phyloP scores from a whole-genome alignment of 2,797 vertebrate genomes.

The Syndactyla subalaris region DNA sequence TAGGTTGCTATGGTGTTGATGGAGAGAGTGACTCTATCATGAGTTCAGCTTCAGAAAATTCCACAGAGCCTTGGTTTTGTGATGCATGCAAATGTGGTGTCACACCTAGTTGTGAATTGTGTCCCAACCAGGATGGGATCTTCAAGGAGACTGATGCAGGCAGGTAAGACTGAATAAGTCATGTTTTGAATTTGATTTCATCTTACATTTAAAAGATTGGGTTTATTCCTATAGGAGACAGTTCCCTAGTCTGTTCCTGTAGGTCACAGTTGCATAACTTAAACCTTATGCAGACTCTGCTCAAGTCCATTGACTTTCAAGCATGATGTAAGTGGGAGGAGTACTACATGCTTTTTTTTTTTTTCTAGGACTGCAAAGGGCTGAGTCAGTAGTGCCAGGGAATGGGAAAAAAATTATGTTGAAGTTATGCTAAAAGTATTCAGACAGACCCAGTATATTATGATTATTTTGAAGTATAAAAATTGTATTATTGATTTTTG shows the following conservation, averaged over 20 bases:
- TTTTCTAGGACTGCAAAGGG: neutral
- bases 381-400: neutral
- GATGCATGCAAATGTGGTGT: constrained; percentile 98
- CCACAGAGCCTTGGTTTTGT: constrained; percentile 98
- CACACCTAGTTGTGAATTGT: constrained; percentile 94
- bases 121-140: constrained; percentile 98
- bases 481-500: neutral
- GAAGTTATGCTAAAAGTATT: neutral
- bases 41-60: constrained; percentile 99
- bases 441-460: neutral
- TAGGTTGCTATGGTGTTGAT: constrained; percentile 98
- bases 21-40: constrained; percentile 99
- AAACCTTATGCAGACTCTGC: neutral
- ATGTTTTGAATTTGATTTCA: neutral
- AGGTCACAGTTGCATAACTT: neutral
- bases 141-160: constrained; percentile 99
- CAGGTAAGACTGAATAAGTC: constrained; percentile 79
- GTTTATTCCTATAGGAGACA: neutral
- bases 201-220: neutral
- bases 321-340: neutral
- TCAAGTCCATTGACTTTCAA: neutral
- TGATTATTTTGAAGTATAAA: neutral
- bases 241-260: neutral
- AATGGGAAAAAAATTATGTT: neutral
- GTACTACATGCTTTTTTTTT: neutral